Percentiles rank a stretch among this genome's conserved stretches.
These are phyloP conservation scores for Gavia stellata DNA, from an alignment of 2,113 vertebrate genomes.

Conservation along the genomic window DNA sequence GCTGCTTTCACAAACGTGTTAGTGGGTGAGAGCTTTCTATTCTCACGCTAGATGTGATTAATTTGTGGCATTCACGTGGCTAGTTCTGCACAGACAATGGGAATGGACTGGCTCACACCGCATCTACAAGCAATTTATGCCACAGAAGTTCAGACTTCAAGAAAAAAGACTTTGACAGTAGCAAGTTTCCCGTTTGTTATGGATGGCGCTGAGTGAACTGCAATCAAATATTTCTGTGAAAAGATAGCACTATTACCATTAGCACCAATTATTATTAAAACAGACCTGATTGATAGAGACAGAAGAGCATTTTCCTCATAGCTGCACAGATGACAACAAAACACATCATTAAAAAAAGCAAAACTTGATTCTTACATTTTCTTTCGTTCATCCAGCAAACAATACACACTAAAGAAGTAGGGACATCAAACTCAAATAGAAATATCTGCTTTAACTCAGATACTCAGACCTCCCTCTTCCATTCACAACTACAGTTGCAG, in stretches of 20 bases:
- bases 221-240: background rate
- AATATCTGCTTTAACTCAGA: background rate
- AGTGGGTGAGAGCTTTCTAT: conserved; percentile 78
- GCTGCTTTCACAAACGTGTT: conserved; percentile 71
- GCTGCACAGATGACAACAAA: background rate
- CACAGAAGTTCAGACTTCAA: conserved; percentile 72
- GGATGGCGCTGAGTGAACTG: background rate
- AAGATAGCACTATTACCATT: background rate
- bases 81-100: conserved; percentile 79
- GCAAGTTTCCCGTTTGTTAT: conserved; percentile 41
- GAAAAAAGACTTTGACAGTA: conserved; percentile 35
- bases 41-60: conserved; percentile 86
- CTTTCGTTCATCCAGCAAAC: conserved; percentile 28
- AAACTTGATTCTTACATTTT: background rate
- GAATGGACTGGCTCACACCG: conserved; percentile 84
- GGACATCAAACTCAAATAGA: background rate
- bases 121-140: conserved; percentile 80
- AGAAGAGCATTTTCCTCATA: background rate
- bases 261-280: conserved; percentile 21
- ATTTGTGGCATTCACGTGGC: conserved; percentile 85
- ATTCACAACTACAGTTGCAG: background rate
- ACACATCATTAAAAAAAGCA: background rate
- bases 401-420: background rate
- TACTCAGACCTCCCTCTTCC: background rate
- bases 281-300: background rate